phyloP scores from a whole-genome alignment of 2,888 invertebrate species.

The Watsonalla binaria region DNA sequence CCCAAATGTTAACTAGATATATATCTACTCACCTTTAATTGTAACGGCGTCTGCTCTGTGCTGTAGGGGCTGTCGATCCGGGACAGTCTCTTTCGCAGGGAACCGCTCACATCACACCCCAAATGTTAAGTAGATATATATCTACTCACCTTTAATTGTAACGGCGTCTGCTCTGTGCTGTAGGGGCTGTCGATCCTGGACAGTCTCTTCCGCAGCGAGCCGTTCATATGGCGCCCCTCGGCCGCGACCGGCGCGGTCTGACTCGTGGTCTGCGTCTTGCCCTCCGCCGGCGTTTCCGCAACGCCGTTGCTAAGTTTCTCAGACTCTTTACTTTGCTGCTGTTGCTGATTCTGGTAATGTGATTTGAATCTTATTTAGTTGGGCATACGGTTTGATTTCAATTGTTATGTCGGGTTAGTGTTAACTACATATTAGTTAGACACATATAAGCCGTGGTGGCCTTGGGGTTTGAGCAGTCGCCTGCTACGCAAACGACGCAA shows the following conservation, averaged over 20 bases:
- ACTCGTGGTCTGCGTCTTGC: not conserved
- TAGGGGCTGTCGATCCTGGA: slow-evolving; percentile 47
- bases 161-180: slow-evolving; percentile 34
- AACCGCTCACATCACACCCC: slow-evolving; percentile 47
- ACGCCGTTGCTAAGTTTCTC: slow-evolving; percentile 11
- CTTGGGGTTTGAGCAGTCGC: too few relatives aligned
- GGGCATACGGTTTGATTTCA: not conserved
- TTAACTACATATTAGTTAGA: too few relatives aligned
- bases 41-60: slow-evolving; percentile 36
- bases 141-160: slow-evolving; percentile 41
- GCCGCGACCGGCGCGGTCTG: not conserved
- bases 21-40: slow-evolving; percentile 40
- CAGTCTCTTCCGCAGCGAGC: slow-evolving; percentile 44
- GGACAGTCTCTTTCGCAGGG: slow-evolving; percentile 40
- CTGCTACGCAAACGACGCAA: too few relatives aligned
- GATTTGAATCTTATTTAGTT: not conserved
- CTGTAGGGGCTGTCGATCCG: slow-evolving; percentile 48
- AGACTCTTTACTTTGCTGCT: slow-evolving; percentile 17
- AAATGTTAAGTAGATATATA: too few relatives aligned
- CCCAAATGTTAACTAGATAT: too few relatives aligned
- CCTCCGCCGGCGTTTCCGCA: slow-evolving; percentile 2
- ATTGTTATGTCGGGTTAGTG: too few relatives aligned
- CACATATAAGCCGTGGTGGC: too few relatives aligned
- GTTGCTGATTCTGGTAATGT: slow-evolving; percentile 21
- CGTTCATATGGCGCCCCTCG: slow-evolving; percentile 47